Percentiles rank a stretch among this genome's conserved stretches.
phyloP scores from a whole-genome alignment of 2,797 vertebrate genomes.

The Aplochiton taeniatus region DNA sequence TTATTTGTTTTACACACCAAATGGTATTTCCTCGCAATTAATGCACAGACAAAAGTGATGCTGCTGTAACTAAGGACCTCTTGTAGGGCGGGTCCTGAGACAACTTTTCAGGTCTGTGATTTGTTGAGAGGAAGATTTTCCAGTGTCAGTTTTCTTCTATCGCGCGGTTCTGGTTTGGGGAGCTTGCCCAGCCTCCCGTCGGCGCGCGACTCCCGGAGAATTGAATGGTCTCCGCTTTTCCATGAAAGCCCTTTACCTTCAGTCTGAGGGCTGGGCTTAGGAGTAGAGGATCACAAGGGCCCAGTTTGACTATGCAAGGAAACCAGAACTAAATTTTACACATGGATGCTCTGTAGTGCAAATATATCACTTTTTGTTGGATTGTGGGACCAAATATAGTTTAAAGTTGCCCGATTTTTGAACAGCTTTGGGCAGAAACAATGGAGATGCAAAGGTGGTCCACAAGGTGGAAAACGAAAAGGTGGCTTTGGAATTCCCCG shows the following conservation, averaged over 20 bases:
- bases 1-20: too few relatives aligned
- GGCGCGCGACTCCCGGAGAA: slow-evolving; percentile 80
- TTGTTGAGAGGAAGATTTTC: slow-evolving; percentile 77
- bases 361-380: slow-evolving; percentile 54
- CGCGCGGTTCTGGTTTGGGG: slow-evolving; percentile 69
- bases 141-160: slow-evolving; percentile 72
- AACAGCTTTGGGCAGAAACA: slow-evolving; percentile 67
- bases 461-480: slow-evolving; percentile 93
- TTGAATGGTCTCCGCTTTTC: slow-evolving; percentile 70
- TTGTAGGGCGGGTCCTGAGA: slow-evolving; percentile 67
- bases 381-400: slow-evolving; percentile 66
- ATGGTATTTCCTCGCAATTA: neutral
- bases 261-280: slow-evolving; percentile 81
- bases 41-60: slow-evolving; percentile 16
- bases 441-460: slow-evolving; percentile 90
- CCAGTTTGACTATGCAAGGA: slow-evolving; percentile 63
- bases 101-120: slow-evolving; percentile 72
- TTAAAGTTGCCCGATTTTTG: slow-evolving; percentile 66
- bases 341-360: slow-evolving; percentile 82
- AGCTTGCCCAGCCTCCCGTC: slow-evolving; percentile 85
- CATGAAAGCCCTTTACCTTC: slow-evolving; percentile 80
- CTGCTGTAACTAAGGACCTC: slow-evolving; percentile 25
- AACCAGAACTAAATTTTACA: slow-evolving; percentile 57
- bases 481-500: slow-evolving; percentile 83
- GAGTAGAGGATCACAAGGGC: slow-evolving; percentile 77